Evolutionary conservation across 2,113 vertebrate species (phyloP), one percentile per base, ranked within the genome.

Genomic region (Lipophrys pholis): DNA sequence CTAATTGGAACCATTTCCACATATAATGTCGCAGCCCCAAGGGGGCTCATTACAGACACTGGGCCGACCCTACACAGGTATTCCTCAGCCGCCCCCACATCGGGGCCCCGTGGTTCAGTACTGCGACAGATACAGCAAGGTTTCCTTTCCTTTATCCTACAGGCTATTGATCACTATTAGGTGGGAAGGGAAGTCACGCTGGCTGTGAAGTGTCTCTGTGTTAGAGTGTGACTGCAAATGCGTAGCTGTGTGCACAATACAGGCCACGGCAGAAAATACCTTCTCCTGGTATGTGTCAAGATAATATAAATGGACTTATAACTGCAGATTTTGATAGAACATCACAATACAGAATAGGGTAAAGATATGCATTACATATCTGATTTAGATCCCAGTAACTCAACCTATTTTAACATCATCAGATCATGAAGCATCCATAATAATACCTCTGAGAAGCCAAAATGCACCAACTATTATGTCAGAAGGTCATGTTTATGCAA

Each of bases 1-100:
- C 80, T 90, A 91, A 93, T 92, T 91, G 87, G 84, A 89, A 68
- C 84, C 83, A 92, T 93, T 92, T 91, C 80, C 90, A 72, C 83
- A 82, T 86, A 80, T 90, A 88, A 89, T 85, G 60, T 69, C 39
- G 69, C 40, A 52, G 65, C 54, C 89, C 89, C 89, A 42, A 52
- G 81, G 76, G 91, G 71, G n/a, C 87, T 92, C 83, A 89, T 92
- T 91, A 93, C 43, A 48, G 72, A 80, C 55, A 66, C 16, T 43
- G 64, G 71, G 39, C 53, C 43, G 35, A 60, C 50, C 57, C 58
- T 74, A 53, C 65, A 66, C 67, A 46, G 55, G 74, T 59, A 69
- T 71, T 82, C 46, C 61, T 71, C 74, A 56, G 42, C 49, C 73
- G 45, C 69, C 58, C 53, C 53, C 62, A 52, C 40, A 61, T 57